These are phyloP conservation scores for Emydoidea blandingii DNA, from an alignment of 2,797 vertebrate species.

Conservation along the genomic window DNA sequence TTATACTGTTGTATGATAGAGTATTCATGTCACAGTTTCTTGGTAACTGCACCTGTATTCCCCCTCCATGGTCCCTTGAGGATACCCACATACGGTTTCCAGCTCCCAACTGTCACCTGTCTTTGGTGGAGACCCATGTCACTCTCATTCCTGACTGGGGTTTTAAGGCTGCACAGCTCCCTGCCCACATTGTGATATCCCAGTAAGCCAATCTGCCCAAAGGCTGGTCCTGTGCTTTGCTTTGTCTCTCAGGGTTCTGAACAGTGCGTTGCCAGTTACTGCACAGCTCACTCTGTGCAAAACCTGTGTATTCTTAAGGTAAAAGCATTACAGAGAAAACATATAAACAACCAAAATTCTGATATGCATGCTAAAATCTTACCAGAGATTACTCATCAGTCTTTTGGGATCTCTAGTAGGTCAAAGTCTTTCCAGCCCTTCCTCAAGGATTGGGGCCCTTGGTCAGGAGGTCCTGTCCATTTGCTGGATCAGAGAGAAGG, in stretches of 20 bases:
- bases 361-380: not conserved
- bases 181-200: not conserved
- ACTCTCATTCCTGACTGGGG: not conserved
- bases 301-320: not conserved
- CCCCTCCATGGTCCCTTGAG: not conserved
- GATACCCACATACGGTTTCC: not conserved
- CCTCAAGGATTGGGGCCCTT: not conserved
- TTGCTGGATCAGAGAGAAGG: not conserved
- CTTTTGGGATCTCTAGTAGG: not conserved
- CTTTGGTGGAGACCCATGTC: not conserved
- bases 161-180: not conserved
- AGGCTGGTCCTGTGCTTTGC: not conserved
- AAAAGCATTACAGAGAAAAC: not conserved
- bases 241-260: not conserved
- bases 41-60: not conserved
- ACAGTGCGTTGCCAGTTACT: not conserved
- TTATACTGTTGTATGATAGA: not conserved
- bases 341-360: not conserved
- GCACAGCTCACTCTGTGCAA: not conserved
- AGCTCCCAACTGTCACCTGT: not conserved
- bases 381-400: not conserved
- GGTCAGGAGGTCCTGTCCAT: not conserved
- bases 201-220: not conserved
- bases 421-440: not conserved
- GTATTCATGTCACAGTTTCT: not conserved